Base-by-base conservation (phyloP, 2,888 invertebrate genomes). In the Odontomyia ornata region DNA sequence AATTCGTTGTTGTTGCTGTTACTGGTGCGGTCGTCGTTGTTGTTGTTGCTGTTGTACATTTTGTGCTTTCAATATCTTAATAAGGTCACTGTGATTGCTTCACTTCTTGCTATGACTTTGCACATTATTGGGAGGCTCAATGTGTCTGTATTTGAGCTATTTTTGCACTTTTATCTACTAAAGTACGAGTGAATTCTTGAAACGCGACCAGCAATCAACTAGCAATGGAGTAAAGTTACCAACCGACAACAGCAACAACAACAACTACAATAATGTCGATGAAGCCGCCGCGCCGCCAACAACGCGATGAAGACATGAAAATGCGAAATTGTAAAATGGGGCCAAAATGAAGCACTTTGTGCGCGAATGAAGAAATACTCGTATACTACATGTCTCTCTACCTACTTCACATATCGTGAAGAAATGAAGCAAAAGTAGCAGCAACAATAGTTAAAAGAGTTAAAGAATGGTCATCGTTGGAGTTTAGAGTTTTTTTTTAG, bases 11-110 rank as follows among this genome's bases (percentile, higher is more conserved):
- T 52, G 15, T 52, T 13, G 15, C 13, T 52, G 52, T 25, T 60
- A 23, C 5, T 60, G 25, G 57, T 23, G 57, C 7, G 4, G 52
- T 15, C 23, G 57, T 13, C 13, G 52, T 15, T 60, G 57, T 13
- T 9, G 25, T 13, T 23, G 65, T 36, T 65, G 30, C 65, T 18
- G 3, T 65, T n/a, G 36, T 65, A 36, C 65, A 65, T 15, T 65
- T 65, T 65, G 65, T 65, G 65, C 65, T 65, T 65, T 65, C 65
- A 21, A 65, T 65, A 65, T 65, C 65, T 65, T 65, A 65, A 65
- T 65, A 65, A 65, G 65, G 65, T 65, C 65, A 65, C 18, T 36
- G 65, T 36, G 65, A 65, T 65, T 65, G 65, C 65, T 65, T 18
- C 65, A 65, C 65, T 36, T 28, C 18, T 21, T 23, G 60, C 62